phyloP scores from a whole-genome alignment of 2,113 vertebrate species.

The Zingel zingel region DNA sequence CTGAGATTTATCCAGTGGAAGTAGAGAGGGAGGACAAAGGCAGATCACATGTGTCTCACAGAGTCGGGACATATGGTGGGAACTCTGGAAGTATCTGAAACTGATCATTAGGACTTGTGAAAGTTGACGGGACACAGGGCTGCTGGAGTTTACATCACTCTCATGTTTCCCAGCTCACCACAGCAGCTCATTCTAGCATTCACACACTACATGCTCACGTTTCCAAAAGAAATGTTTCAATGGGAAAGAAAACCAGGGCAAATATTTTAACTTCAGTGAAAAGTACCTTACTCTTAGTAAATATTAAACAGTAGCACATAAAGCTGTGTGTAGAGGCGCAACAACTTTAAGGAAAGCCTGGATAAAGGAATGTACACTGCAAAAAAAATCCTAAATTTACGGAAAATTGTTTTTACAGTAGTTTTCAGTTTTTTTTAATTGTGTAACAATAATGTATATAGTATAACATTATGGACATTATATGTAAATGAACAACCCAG shows the following conservation, averaged over 20 bases:
- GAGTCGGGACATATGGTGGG: constrained; percentile 8
- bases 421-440: no score
- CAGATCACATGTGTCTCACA: constrained; percentile 23
- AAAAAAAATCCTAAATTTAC: no score
- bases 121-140: neutral
- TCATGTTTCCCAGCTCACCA: constrained; percentile 20
- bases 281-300: neutral
- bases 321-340: neutral
- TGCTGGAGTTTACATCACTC: constrained; percentile 27
- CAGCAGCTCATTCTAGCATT: neutral
- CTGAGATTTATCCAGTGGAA: neutral
- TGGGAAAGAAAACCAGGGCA: neutral
- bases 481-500: no score
- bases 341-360: neutral
- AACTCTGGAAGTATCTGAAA: constrained; percentile 14
- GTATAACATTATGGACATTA: no score
- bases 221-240: neutral
- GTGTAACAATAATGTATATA: no score
- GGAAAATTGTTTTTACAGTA: no score
- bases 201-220: neutral
- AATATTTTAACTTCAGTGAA: neutral
- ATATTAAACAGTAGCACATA: neutral
- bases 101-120: constrained; percentile 28
- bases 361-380: no score
- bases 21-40: constrained; percentile 3